These are phyloP conservation scores for Orcinus orca DNA, from an alignment of 2,113 vertebrate species.

Conservation along the genomic window DNA sequence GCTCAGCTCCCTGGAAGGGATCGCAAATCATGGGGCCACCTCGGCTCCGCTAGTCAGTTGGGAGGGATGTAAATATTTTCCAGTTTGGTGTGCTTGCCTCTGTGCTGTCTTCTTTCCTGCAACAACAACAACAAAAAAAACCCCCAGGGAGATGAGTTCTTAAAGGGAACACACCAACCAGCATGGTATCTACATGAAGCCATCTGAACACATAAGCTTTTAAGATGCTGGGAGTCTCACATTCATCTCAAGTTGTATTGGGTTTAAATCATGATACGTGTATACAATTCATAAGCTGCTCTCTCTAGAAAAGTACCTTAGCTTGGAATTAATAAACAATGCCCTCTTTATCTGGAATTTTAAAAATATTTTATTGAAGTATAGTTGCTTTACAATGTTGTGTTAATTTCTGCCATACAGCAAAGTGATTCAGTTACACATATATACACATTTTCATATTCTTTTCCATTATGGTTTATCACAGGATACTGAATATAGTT, in stretches of 20 bases:
- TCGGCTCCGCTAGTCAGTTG: background rate
- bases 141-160: background rate
- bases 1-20: background rate
- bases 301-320: background rate
- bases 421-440: background rate
- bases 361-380: background rate
- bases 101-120: slow-evolving; percentile 43
- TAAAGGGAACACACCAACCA: background rate
- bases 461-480: background rate
- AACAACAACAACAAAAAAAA: background rate
- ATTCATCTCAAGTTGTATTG: background rate
- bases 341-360: background rate
- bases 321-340: background rate
- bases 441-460: background rate
- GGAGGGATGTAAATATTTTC: background rate
- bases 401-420: background rate
- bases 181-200: background rate
- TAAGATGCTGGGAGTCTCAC: no score
- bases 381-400: background rate
- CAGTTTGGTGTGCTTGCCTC: background rate
- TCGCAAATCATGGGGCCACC: background rate
- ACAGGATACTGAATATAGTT: background rate
- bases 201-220: background rate
- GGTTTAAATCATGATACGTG: background rate
- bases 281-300: background rate